Conservation (phyloP, 2,797 vertebrate species). For the Falco concolor region DNA sequence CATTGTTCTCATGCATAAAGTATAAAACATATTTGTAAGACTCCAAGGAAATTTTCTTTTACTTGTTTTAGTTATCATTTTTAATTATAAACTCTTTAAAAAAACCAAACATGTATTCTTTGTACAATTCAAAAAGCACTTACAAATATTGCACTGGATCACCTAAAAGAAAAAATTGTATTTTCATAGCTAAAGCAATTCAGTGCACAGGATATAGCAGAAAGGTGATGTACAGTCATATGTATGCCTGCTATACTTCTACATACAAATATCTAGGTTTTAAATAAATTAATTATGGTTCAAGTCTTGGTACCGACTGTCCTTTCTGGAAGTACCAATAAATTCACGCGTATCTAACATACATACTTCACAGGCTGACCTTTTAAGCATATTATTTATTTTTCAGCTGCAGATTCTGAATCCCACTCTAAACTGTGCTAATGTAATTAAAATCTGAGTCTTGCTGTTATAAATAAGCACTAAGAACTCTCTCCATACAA, state of each 20-base stretch:
- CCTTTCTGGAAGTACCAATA: background rate
- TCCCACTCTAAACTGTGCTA: background rate
- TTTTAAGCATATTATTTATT: background rate
- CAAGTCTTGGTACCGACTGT: background rate
- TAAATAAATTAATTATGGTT: background rate
- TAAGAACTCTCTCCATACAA: background rate
- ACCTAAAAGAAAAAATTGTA: background rate
- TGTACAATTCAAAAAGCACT: background rate
- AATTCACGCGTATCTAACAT: background rate
- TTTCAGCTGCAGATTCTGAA: background rate
- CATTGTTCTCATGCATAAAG: background rate
- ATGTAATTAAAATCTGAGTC: background rate
- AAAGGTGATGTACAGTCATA: background rate
- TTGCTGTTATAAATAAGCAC: background rate
- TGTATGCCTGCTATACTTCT: rapidly evolving
- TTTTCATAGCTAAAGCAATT: background rate
- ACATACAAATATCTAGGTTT: background rate
- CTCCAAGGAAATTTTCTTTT: background rate
- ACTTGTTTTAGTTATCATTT: background rate
- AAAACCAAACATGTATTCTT: background rate
- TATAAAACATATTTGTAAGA: background rate
- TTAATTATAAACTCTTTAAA: background rate
- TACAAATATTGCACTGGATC: background rate
- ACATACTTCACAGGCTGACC: background rate
- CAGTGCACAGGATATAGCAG: background rate